Evolutionary conservation across 2,113 vertebrate genomes (phyloP).

Genomic region (Platanista minor): DNA sequence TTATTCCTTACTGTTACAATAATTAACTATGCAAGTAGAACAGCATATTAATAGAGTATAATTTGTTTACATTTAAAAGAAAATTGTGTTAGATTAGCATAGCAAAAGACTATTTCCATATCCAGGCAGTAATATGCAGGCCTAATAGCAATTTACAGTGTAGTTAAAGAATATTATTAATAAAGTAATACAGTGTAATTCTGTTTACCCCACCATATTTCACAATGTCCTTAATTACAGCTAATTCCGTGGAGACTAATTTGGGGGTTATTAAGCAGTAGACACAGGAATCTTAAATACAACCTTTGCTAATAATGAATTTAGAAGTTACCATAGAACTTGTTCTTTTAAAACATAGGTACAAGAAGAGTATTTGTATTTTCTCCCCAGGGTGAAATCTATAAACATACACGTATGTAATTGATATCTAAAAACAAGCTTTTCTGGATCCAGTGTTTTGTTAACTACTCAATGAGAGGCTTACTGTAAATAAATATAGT

Average conservation of each 20-base stretch:
- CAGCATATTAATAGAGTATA: constrained; percentile 87
- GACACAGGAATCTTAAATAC: constrained; percentile 79
- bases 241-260: constrained; percentile 83
- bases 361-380: constrained; percentile 63
- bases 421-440: constrained; percentile 34
- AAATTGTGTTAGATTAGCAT: constrained; percentile 87
- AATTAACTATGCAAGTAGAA: constrained; percentile 87
- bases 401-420: constrained; percentile 32
- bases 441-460: constrained; percentile 8
- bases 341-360: constrained; percentile 65
- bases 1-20: constrained; percentile 86
- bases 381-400: constrained; percentile 48
- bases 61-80: constrained; percentile 88
- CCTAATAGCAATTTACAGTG: constrained; percentile 85
- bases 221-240: constrained; percentile 86
- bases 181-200: constrained; percentile 84
- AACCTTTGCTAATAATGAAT: constrained; percentile 78
- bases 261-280: constrained; percentile 82
- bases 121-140: constrained; percentile 82
- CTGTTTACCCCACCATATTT: constrained; percentile 81
- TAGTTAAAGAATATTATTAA: constrained; percentile 88
- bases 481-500: constrained; percentile 42
- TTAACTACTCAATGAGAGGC: not conserved
- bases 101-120: constrained; percentile 86
- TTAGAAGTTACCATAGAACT: constrained; percentile 71